Conservation (phyloP, 2,113 vertebrate species). For the Eulemur macaco region DNA sequence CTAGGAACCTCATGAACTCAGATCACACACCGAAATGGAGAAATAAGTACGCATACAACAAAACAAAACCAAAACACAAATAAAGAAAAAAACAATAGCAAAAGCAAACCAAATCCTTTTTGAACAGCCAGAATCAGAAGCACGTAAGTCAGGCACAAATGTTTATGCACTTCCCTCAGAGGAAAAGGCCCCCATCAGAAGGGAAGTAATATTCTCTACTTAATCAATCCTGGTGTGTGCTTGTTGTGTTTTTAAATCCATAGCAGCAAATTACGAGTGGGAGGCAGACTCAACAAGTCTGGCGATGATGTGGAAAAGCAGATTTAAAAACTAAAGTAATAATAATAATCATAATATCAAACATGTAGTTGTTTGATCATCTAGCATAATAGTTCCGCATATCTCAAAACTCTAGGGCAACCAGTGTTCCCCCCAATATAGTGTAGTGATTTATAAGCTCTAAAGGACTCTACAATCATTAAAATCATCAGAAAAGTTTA, state of each 20-base stretch:
- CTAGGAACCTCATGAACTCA: background rate
- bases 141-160: background rate
- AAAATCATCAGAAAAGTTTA: background rate
- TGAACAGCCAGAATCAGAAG: conserved; percentile 8
- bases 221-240: background rate
- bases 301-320: background rate
- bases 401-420: background rate
- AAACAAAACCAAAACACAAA: background rate
- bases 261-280: background rate
- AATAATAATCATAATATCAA: background rate
- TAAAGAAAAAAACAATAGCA: background rate
- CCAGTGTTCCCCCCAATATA: background rate
- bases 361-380: background rate
- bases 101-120: background rate
- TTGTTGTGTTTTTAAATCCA: background rate
- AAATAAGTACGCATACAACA: background rate
- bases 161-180: background rate
- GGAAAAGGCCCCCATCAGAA: background rate
- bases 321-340: background rate
- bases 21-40: background rate
- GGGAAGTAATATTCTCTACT: background rate
- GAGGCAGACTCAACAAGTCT: background rate
- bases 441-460: background rate
- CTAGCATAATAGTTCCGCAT: background rate
- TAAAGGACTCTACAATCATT: background rate